These are phyloP conservation scores for Malurus splendens DNA, from an alignment of 2,797 vertebrate species.

Conservation along the genomic window DNA sequence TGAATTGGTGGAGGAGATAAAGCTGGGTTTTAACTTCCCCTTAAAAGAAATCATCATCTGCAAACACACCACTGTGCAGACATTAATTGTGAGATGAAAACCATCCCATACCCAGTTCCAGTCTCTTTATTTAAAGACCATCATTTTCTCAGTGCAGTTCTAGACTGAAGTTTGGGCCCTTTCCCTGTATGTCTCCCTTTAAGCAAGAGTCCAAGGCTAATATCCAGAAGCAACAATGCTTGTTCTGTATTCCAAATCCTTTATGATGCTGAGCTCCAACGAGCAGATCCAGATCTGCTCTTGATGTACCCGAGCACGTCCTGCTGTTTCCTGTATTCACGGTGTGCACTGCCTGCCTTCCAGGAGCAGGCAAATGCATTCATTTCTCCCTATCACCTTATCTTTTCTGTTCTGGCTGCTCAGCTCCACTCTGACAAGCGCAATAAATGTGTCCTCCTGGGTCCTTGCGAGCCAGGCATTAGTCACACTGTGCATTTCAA, in stretches of 20 bases:
- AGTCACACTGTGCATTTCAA: conserved; percentile 53
- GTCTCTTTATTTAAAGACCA: neutral
- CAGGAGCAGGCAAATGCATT: neutral
- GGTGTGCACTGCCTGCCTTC: neutral
- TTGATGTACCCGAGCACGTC: neutral
- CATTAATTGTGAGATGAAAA: neutral
- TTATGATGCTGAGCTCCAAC: neutral
- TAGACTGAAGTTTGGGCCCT: neutral
- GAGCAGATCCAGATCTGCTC: neutral
- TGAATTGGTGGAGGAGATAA: neutral
- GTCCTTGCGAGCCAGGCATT: conserved; percentile 41
- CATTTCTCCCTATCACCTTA: conserved; percentile 6
- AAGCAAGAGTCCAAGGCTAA: neutral
- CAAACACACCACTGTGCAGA: neutral
- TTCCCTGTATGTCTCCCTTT: neutral
- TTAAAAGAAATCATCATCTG: neutral
- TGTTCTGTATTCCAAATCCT: neutral
- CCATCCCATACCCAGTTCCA: neutral
- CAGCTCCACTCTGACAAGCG: conserved; percentile 38
- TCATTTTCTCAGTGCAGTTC: neutral
- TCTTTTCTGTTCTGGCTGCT: conserved; percentile 37
- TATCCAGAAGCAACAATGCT: neutral
- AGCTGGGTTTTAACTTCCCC: neutral
- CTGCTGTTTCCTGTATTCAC: neutral
- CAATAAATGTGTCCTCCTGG: conserved; percentile 50